Evolutionary conservation across 2,888 invertebrate genomes (phyloP), one percentile per base, ranked within the genome.

Genomic region (Sinodicranocentrus sp.): DNA sequence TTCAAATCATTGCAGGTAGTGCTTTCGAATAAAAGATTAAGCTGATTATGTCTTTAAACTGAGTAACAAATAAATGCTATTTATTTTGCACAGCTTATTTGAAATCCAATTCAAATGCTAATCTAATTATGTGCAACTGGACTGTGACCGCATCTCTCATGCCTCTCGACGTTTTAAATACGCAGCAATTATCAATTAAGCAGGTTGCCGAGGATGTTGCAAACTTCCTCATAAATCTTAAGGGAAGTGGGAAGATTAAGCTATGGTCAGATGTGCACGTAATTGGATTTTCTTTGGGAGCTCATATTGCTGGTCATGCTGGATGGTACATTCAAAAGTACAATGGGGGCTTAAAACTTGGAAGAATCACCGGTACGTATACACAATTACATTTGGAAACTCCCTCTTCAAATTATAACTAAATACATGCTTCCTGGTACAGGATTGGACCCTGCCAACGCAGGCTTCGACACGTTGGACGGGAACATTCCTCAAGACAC

Each of bases 341-440:
- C 25, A 15, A 59, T n/a, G 59, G 59, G 1, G 59, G 59, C 5
- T n/a, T 15, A 26, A 59, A 59, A 15, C 26, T 26, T 5, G 59
- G 59, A 26, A 59, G 59, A 26, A 59, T 59, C 15, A 59, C 59
- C 5, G 59, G 59, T 59, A 26, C 5, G 39, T n/a, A n/a, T n/a
- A n/a, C n/a, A n/a, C n/a, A n/a, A n/a, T n/a, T n/a, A n/a, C n/a
- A n/a, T n/a, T n/a, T n/a, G n/a, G n/a, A n/a, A n/a, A n/a, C n/a
- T n/a, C n/a, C n/a, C n/a, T n/a, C n/a, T n/a, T n/a, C n/a, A n/a
- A n/a, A n/a, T n/a, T n/a, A n/a, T n/a, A n/a, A n/a, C n/a, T n/a
- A 33, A 33, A 54, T 54, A 13, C 13, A 21, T 21, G 8, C 8
- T 54, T 54, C 21, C 33, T 33, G 5, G 3, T 26, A 15, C 25